Percentiles rank a stretch among this genome's conserved stretches.
Conservation (phyloP, 2,113 vertebrate genomes). For the Microcebus tavaratra region DNA sequence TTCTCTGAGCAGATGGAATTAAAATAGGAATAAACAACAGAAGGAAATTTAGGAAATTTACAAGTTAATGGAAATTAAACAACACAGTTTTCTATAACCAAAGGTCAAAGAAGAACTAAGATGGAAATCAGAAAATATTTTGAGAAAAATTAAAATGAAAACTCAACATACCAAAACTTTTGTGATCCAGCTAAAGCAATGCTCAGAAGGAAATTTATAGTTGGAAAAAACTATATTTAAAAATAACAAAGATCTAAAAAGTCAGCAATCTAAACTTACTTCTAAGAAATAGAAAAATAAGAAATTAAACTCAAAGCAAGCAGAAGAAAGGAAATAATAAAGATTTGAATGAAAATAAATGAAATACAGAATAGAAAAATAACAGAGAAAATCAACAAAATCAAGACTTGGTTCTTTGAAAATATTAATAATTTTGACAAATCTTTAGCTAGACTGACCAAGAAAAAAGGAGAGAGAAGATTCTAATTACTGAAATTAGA, state of each 20-base stretch:
- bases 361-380: not conserved
- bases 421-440: not conserved
- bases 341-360: not conserved
- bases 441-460: not conserved
- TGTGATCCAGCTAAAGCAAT: not conserved
- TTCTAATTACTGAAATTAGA: not conserved
- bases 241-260: not conserved
- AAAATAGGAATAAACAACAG: not conserved
- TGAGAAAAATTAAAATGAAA: slow-evolving; percentile 14
- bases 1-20: not conserved
- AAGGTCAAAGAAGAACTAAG: not conserved
- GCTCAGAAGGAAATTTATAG: not conserved
- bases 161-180: not conserved
- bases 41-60: not conserved
- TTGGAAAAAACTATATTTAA: not conserved
- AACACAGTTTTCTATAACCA: not conserved
- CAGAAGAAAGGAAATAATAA: not conserved
- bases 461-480: not conserved
- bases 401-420: not conserved
- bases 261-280: not conserved
- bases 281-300: not conserved
- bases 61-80: not conserved
- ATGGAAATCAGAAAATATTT: not conserved
- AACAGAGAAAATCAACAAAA: not conserved
- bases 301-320: not conserved